Percentiles rank a stretch among this genome's conserved stretches.
Conservation (phyloP, 2,888 invertebrate species). For the Clostera curtula region DNA sequence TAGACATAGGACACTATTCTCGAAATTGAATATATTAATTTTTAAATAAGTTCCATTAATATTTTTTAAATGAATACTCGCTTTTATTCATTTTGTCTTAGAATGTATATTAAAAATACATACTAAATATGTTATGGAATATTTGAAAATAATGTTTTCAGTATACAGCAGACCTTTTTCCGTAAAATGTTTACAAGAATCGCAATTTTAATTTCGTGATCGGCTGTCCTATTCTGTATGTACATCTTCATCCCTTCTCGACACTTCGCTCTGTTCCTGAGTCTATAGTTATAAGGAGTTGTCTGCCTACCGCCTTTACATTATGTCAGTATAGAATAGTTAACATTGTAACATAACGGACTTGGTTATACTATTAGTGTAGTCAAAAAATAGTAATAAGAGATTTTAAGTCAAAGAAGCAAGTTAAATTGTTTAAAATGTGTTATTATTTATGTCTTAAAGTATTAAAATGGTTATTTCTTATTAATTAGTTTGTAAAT, state of each 20-base stretch:
- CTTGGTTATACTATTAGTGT: slow-evolving; percentile 73
- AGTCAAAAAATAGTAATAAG: slow-evolving; percentile 69
- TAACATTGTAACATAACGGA: slow-evolving; percentile 67
- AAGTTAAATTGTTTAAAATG: slow-evolving; percentile 75
- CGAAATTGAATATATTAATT: slow-evolving; percentile 10
- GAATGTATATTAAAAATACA: too few relatives aligned
- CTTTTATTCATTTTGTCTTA: too few relatives aligned
- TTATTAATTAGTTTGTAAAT: slow-evolving; percentile 75
- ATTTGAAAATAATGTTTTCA: too few relatives aligned
- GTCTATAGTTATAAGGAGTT: slow-evolving; percentile 66
- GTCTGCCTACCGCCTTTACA: slow-evolving; percentile 75
- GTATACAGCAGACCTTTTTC: too few relatives aligned
- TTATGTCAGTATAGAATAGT: slow-evolving; percentile 69
- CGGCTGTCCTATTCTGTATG: slow-evolving; percentile 15
- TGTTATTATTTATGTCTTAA: slow-evolving; percentile 76
- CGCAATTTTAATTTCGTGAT: slow-evolving; percentile 14
- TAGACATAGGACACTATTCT: slow-evolving; percentile 13
- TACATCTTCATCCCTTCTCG: slow-evolving; percentile 14
- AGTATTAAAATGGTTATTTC: slow-evolving; percentile 76
- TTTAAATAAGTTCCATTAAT: background rate
- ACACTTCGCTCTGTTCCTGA: slow-evolving; percentile 63
- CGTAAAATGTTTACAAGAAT: too few relatives aligned
- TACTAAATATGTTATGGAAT: too few relatives aligned
- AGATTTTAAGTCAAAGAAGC: slow-evolving; percentile 74
- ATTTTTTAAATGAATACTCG: too few relatives aligned